A percentile compares a stretch with the other conserved stretches of the same genome.
These are phyloP conservation scores for Megathymus violae DNA, from an alignment of 1,140 invertebrate species.

Conservation along the genomic window DNA sequence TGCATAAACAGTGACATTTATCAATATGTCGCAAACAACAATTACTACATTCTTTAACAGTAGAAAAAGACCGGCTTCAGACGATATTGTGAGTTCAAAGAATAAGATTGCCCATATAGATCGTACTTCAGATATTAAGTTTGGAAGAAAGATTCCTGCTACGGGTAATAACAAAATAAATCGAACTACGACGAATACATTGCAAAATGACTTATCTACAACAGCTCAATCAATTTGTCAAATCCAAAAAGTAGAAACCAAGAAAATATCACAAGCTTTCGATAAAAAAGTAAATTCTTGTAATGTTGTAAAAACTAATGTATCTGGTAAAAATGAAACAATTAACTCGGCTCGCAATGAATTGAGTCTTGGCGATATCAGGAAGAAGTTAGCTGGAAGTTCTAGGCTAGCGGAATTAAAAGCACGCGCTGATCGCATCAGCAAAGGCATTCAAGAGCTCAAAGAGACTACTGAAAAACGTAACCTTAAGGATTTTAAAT, in stretches of 20 bases:
- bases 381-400: constrained; percentile 86
- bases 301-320: constrained; percentile 53
- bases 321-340: constrained; percentile 54
- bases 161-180: constrained; percentile 27
- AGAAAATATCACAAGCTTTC: constrained; percentile 46
- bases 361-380: constrained; percentile 87
- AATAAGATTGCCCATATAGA: constrained; percentile 85
- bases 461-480: constrained; percentile 72
- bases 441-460: constrained; percentile 82
- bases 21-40: constrained; percentile 87
- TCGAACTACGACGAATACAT: neutral
- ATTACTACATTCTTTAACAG: constrained; percentile 88
- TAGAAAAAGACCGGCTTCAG: constrained; percentile 87
- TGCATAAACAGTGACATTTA: neutral
- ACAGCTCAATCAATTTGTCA: constrained; percentile 17
- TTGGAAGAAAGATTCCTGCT: constrained; percentile 29
- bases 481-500: constrained; percentile 88
- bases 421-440: constrained; percentile 85
- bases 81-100: constrained; percentile 85
- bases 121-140: constrained; percentile 38
- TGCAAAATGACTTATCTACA: constrained; percentile 8
- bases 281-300: constrained; percentile 59
- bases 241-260: constrained; percentile 21
- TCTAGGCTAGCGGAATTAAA: constrained; percentile 87
- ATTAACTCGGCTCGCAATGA: constrained; percentile 83